Evolutionary conservation across 2,113 vertebrate genomes (phyloP).

Genomic region (Campylomormyrus tamandua): DNA sequence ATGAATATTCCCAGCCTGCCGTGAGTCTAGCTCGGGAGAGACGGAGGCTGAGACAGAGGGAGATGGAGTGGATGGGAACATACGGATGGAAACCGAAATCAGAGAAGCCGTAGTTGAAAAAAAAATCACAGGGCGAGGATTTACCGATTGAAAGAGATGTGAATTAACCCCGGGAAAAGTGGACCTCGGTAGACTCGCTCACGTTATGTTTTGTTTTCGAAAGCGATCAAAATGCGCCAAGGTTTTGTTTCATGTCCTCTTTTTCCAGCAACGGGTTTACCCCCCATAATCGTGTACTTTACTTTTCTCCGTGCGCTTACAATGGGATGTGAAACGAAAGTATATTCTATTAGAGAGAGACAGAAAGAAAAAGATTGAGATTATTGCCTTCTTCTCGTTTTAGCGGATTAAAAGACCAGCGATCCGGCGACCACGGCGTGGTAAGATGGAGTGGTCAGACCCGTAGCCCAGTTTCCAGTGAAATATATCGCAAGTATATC

Average conservation of each 20-base stretch:
- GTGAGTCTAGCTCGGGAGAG: slow-evolving; percentile 69
- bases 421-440: background rate
- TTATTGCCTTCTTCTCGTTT: background rate
- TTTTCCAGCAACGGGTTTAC: background rate
- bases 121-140: background rate
- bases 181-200: background rate
- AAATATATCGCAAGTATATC: slow-evolving; percentile 24
- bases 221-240: slow-evolving; percentile 1
- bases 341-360: background rate
- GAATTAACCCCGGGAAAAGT: background rate
- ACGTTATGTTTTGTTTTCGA: slow-evolving; percentile 11
- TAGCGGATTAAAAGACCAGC: slow-evolving; percentile 32
- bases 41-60: slow-evolving; percentile 65
- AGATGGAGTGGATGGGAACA: slow-evolving; percentile 55
- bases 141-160: background rate
- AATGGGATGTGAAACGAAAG: slow-evolving; percentile 5
- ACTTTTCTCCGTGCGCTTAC: slow-evolving; percentile 2
- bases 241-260: slow-evolving; percentile 12
- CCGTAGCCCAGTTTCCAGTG: slow-evolving; percentile 31
- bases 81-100: slow-evolving; percentile 50
- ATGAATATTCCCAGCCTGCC: slow-evolving; percentile 76
- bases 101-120: background rate
- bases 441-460: slow-evolving; percentile 48
- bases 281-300: background rate
- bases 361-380: background rate